A percentile compares a stretch with the other conserved stretches of the same genome.
Evolutionary conservation across 2,888 invertebrate species (phyloP).

Genomic region (Pterostichus madidus): DNA sequence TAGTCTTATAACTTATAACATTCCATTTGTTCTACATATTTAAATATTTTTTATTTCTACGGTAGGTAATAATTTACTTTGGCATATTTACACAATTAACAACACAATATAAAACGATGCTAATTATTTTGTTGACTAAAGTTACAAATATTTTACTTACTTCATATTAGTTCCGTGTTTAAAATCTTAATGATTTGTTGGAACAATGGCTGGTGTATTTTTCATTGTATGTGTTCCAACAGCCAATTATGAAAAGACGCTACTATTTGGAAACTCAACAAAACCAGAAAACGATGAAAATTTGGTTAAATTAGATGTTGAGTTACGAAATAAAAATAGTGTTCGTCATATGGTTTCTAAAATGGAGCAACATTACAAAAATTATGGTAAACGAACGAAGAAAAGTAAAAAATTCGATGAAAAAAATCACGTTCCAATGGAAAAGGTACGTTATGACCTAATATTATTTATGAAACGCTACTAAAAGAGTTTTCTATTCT

Average conservation of each 20-base stretch:
- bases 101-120: background rate
- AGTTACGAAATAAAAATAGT: slow-evolving; percentile 74
- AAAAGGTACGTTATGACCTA: slow-evolving; percentile 79
- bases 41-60: too few relatives aligned
- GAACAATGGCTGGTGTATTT: slow-evolving; percentile 79
- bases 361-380: slow-evolving; percentile 46
- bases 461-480: too few relatives aligned
- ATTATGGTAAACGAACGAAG: slow-evolving; percentile 63
- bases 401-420: slow-evolving; percentile 75
- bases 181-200: background rate
- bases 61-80: too few relatives aligned
- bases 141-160: background rate
- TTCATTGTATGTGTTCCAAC: slow-evolving; percentile 86
- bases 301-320: slow-evolving; percentile 76
- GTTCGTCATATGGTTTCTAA: slow-evolving; percentile 39
- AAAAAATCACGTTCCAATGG: slow-evolving; percentile 82
- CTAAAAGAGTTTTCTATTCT: too few relatives aligned
- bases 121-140: slow-evolving; percentile 36
- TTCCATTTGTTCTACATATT: too few relatives aligned
- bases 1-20: too few relatives aligned
- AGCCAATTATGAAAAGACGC: slow-evolving; percentile 82
- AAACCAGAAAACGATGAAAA: slow-evolving; percentile 71
- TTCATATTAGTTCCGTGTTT: background rate
- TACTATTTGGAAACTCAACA: slow-evolving; percentile 77
- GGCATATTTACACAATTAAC: slow-evolving; percentile 6